A percentile compares a stretch with the other conserved stretches of the same genome.
Conservation (phyloP, 2,888 invertebrate genomes). For the Euclidia mi region DNA sequence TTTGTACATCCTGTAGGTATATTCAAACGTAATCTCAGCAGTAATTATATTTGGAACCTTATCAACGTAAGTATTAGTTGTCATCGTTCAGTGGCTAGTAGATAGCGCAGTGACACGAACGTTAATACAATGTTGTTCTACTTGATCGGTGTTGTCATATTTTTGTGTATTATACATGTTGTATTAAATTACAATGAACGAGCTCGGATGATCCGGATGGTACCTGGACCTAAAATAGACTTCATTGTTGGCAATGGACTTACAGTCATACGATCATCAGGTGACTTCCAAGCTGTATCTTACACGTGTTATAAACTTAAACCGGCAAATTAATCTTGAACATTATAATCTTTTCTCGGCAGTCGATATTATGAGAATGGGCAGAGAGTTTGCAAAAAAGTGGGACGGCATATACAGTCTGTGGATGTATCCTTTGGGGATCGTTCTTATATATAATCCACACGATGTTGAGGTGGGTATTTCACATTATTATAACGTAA, state of each 20-base stretch:
- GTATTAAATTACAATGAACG: slow-evolving; percentile 35
- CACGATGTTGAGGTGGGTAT: slow-evolving; percentile 43
- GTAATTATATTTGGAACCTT: no score
- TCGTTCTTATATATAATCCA: slow-evolving; percentile 38
- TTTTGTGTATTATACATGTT: slow-evolving; percentile 31
- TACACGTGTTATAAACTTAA: neutral
- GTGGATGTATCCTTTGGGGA: slow-evolving; percentile 59
- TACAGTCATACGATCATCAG: neutral
- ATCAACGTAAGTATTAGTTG: no score
- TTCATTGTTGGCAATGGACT: slow-evolving; percentile 56
- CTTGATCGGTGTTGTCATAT: slow-evolving; percentile 14
- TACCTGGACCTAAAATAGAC: slow-evolving; percentile 58
- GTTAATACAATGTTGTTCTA: slow-evolving; percentile 27
- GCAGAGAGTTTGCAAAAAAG: slow-evolving; percentile 48
- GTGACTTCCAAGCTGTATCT: no score
- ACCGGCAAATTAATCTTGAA: neutral
- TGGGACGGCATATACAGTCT: slow-evolving; percentile 68
- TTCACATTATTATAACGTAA: no score
- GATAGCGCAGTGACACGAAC: neutral
- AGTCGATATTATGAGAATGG: slow-evolving; percentile 70
- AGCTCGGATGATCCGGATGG: slow-evolving; percentile 53
- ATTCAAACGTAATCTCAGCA: no score
- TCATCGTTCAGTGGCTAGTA: neutral
- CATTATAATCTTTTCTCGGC: slow-evolving; percentile 34
- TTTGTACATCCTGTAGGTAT: no score